These are phyloP conservation scores for Syrmaticus mikado DNA, from an alignment of 2,113 vertebrate species.

Conservation along the genomic window DNA sequence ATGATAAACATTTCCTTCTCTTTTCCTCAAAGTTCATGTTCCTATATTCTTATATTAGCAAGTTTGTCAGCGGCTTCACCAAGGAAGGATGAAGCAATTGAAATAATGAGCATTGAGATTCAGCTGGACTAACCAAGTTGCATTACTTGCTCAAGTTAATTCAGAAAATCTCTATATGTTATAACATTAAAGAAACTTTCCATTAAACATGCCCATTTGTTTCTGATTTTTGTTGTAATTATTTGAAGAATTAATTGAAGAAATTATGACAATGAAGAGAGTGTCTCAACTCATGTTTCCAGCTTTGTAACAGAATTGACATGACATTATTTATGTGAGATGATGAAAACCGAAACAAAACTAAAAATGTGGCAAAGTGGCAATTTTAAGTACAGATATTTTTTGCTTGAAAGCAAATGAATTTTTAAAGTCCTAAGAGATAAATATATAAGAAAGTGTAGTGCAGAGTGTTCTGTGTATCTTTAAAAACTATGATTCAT, in stretches of 20 bases:
- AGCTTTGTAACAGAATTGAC: not conserved
- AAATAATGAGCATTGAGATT: not conserved
- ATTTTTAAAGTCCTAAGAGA: not conserved
- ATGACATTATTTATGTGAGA: not conserved
- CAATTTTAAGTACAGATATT: not conserved
- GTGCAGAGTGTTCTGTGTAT: not conserved
- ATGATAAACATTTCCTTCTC: not conserved
- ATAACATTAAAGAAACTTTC: not conserved
- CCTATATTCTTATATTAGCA: not conserved
- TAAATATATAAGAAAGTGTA: not conserved
- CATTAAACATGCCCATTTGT: not conserved
- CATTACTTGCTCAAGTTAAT: not conserved
- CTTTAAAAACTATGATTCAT: not conserved
- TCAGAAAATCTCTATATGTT: not conserved
- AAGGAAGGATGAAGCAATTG: not conserved
- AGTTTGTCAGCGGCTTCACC: not conserved
- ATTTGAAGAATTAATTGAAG: not conserved
- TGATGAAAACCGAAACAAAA: not conserved
- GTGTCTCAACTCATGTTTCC: not conserved
- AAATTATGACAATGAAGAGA: not conserved
- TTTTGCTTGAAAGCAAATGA: not conserved
- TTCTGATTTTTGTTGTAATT: not conserved
- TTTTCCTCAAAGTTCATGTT: not conserved
- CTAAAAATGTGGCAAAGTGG: fast-evolving
- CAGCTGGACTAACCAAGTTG: not conserved